Percentiles rank a stretch among this genome's conserved stretches.
phyloP scores from a whole-genome alignment of 2,797 vertebrate genomes.

The Typhlichthys subterraneus region DNA sequence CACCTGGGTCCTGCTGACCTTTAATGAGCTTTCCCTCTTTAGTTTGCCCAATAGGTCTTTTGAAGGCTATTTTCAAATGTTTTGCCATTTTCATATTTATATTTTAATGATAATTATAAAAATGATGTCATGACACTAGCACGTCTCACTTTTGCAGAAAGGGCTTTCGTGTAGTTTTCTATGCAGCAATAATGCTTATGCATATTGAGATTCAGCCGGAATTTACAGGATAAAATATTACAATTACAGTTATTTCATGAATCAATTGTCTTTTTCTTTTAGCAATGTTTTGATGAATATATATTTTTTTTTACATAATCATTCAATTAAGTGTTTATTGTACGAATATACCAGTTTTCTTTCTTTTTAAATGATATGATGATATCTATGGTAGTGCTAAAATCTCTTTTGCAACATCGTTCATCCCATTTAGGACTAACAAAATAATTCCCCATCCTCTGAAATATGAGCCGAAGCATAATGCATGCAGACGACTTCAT shows the following conservation, averaged over 20 bases:
- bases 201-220: too few species aligned
- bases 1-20: constrained; percentile 59
- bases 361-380: constrained; percentile 3
- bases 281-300: too few species aligned
- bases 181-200: constrained; percentile 20
- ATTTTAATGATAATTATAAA: constrained; percentile 54
- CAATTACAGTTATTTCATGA: too few species aligned
- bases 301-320: too few species aligned
- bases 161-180: constrained; percentile 30
- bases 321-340: too few species aligned
- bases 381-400: constrained; percentile 9
- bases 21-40: constrained; percentile 32
- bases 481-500: constrained; percentile 34
- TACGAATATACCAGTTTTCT: too few species aligned
- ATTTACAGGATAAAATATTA: too few species aligned
- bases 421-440: neutral
- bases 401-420: too few species aligned
- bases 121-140: constrained; percentile 41
- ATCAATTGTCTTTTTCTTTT: too few species aligned
- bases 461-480: too few species aligned
- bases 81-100: constrained; percentile 43
- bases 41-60: constrained; percentile 47
- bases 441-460: constrained; percentile 23
- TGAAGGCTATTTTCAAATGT: constrained; percentile 36
- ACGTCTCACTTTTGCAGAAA: constrained; percentile 4